Base-by-base conservation (phyloP, 92 coral and sea anemone genomes). In the Anthopleura xanthogrammica region DNA sequence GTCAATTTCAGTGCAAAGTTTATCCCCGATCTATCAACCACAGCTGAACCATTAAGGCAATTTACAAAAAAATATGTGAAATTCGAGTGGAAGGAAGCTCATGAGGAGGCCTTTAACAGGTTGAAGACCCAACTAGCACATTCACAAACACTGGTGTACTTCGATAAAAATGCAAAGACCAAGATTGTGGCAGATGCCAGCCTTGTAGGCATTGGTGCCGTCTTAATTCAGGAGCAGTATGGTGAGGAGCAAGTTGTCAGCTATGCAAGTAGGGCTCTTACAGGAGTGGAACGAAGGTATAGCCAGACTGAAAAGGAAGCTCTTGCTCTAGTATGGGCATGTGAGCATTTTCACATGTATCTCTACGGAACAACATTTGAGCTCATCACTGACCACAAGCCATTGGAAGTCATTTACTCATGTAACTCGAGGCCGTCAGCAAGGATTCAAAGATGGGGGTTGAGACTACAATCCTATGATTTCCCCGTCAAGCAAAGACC, bases 1-100 rank as follows among this genome's bases (percentile, higher is more conserved):
- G 85, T 86, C 66, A 89, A 92, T 79, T 91, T 70, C 77, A 79
- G 75, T 56, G 83, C 90, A 12, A 82, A 83, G 29, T 91, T 85
- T 55, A 88, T 91, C 24, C 88, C 89, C 42, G 83, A 85, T 41
- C 57, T 85, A 9, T 77, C 91, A 16, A 88, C 88, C 36, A 29
- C 36, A 29, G 36, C 36, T 29, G 36, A 29, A 29, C 36, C 36
- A 29, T 29, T 29, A 1, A 29, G 36, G 36, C 36, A 29, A 29
- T 29, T 29, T n/a, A n/a, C n/a, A n/a, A n/a, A 16, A 58, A 0
- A 58, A 16, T 16, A 58, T 58, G 64, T 58, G 64, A 58, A 58
- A 16, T 58, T 58, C 64, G 64, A 58, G 5, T 58, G 64, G 64
- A 58, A 58, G 64, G 20, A 58, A 16, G 64, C 64, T 58, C 64